These are phyloP conservation scores for Indicator maculatus DNA, from an alignment of 2,113 vertebrate species.

Conservation along the genomic window DNA sequence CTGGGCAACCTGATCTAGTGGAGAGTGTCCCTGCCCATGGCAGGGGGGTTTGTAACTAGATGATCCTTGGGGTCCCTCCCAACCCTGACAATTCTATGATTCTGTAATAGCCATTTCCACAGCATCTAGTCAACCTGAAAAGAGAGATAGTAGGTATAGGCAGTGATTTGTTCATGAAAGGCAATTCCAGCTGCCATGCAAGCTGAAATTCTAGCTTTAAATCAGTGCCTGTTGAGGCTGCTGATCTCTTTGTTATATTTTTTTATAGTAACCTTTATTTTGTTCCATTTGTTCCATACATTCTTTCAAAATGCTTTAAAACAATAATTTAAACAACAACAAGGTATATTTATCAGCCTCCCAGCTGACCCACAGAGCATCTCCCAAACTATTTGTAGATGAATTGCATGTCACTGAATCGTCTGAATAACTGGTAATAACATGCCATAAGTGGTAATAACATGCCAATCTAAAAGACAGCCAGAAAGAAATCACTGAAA, in stretches of 20 bases:
- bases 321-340: not conserved
- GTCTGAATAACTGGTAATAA: not conserved
- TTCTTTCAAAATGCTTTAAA: slow-evolving; percentile 9
- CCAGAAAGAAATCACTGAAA: not conserved
- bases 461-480: not conserved
- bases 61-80: no score
- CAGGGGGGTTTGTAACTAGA: no score
- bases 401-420: not conserved
- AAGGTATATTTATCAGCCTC: not conserved
- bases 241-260: not conserved
- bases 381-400: not conserved
- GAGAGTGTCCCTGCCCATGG: no score
- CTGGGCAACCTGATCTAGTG: no score
- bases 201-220: not conserved
- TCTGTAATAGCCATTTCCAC: not conserved
- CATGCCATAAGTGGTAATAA: not conserved
- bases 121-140: not conserved
- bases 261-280: not conserved
- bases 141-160: not conserved
- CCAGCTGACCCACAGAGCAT: not conserved
- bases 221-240: not conserved
- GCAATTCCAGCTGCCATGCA: not conserved
- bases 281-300: not conserved
- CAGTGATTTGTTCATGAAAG: not conserved
- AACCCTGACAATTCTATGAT: no score